Percentiles rank a stretch among this genome's conserved stretches.
Conservation (phyloP, 2,888 invertebrate species). For the Oxycera nigricornis region DNA sequence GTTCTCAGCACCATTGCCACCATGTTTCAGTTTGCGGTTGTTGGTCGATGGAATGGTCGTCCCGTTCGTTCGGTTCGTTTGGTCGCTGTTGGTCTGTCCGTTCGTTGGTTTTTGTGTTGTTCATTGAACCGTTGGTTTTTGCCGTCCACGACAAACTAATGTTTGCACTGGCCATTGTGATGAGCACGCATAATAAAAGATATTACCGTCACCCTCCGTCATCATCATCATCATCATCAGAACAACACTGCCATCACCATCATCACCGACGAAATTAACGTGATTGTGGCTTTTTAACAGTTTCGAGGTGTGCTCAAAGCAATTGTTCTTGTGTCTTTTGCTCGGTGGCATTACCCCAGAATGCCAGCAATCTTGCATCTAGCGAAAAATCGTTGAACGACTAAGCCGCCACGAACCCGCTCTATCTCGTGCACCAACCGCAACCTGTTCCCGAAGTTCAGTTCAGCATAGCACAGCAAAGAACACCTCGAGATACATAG, state of each 20-base stretch:
- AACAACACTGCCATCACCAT: not conserved
- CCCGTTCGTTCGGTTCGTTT: not conserved
- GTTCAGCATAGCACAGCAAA: too few species aligned
- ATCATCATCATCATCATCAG: not conserved
- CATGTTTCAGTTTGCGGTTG: constrained; percentile 25
- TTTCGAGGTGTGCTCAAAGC: not conserved
- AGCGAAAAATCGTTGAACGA: not conserved
- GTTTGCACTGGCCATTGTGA: not conserved
- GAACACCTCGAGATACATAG: too few species aligned
- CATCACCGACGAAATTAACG: not conserved
- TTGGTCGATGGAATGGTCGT: constrained; percentile 20
- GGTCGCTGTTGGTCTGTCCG: not conserved
- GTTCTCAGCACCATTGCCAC: not conserved
- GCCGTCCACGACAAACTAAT: not conserved
- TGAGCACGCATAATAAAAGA: not conserved
- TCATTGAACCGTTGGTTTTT: constrained; percentile 8
- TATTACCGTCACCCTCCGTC: not conserved
- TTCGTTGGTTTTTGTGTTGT: constrained; percentile 1
- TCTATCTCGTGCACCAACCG: not conserved
- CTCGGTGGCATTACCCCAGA: not conserved
- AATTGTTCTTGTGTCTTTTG: not conserved
- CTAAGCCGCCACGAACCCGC: not conserved
- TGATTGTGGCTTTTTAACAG: not conserved
- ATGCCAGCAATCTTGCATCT: not conserved
- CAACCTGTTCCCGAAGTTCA: not conserved